Evolutionary conservation across 2,888 invertebrate genomes (phyloP), one percentile per base, ranked within the genome.

Genomic region (Apeira syringaria): DNA sequence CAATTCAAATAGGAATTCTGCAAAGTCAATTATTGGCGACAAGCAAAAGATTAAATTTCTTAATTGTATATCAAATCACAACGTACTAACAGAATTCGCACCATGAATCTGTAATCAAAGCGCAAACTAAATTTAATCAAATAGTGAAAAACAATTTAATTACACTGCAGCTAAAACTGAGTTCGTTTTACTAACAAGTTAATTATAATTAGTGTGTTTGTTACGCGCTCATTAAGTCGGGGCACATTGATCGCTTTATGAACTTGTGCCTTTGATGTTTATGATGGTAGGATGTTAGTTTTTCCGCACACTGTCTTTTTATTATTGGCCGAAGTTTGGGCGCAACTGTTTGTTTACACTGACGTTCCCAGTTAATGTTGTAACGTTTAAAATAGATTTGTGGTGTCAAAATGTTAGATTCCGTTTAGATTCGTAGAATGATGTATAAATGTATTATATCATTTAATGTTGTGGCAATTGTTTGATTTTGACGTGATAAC

Each of bases 251-350:
- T 86, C 76, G 76, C 75, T 81, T 77, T 82, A 85, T 85, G 77
- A 82, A 74, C 77, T 65, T 54, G 53, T 29, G 52, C 67, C 83
- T 88, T 89, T 89, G 88, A 89, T 69, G 70, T 88, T 84, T 81
- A 86, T 73, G 65, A 72, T 57, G 63, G 68, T 70, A 87, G 88
- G 88, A 88, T 89, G 89, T 89, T 89, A 88, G 88, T 89, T 88
- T 88, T 88, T 87, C 88, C 87, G 85, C 86, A 85, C 79, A 85
- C 78, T 85, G 84, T 79, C 83, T 88, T 88, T 88, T 89, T 88
- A 87, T 87, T 80, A 86, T 88, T 87, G 87, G 79, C 79, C 74
- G 83, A 87, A 86, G 86, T 86, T 88, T 82, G 88, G 88, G 83
- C 83, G 77, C 76, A 67, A 73, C 72, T 70, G 80, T 77, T 73